phyloP scores from a whole-genome alignment of 2,113 vertebrate species.

The Mastomys coucha region DNA sequence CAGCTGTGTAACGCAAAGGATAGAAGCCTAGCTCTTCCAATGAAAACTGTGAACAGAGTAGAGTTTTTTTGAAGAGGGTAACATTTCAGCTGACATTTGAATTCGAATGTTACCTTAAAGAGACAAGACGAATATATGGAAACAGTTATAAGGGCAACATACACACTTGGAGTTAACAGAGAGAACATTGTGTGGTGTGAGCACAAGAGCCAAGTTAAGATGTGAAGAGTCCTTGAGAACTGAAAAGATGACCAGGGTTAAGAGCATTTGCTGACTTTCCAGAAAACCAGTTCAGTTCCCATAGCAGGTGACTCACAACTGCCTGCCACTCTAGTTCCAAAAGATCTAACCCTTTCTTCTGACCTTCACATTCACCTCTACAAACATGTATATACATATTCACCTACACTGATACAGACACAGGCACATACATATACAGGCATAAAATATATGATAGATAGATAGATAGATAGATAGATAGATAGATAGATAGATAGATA shows the following conservation, averaged over 20 bases:
- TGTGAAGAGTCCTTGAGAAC: background rate
- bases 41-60: constrained; percentile 2
- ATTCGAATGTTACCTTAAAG: background rate
- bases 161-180: background rate
- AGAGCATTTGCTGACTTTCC: background rate
- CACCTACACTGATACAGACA: background rate
- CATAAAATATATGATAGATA: background rate
- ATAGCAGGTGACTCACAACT: background rate
- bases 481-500: background rate
- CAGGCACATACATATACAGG: accelerated
- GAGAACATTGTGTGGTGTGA: background rate
- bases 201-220: background rate
- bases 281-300: background rate
- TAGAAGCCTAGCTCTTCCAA: background rate
- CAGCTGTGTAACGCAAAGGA: background rate
- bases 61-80: constrained; percentile 44
- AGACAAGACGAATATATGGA: background rate
- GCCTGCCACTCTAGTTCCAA: background rate
- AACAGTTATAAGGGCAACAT: background rate
- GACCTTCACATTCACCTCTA: background rate
- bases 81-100: constrained; percentile 16
- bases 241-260: background rate
- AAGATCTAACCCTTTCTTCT: background rate
- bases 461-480: background rate
- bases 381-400: background rate